phyloP scores from a whole-genome alignment of 2,113 vertebrate species.

The Casuarius casuarius region DNA sequence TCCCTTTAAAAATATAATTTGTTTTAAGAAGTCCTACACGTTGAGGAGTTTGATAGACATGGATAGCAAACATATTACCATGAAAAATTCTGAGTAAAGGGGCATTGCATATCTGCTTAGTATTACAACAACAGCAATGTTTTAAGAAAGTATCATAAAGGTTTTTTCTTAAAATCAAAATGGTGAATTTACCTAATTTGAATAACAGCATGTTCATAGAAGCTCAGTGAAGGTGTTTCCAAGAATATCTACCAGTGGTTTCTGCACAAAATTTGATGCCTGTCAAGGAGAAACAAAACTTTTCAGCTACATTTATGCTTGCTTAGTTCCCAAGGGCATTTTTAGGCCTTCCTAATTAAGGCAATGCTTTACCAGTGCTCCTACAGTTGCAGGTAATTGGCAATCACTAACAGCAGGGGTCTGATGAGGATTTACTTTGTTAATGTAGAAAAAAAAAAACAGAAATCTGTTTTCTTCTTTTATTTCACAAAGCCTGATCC shows the following conservation, averaged over 20 bases:
- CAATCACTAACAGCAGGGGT: slow-evolving; percentile 68
- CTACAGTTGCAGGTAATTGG: slow-evolving; percentile 70
- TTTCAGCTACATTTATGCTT: slow-evolving; percentile 46
- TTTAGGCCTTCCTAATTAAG: slow-evolving; percentile 63
- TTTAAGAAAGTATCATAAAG: neutral
- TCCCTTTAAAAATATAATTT: neutral
- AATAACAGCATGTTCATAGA: neutral
- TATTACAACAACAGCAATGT: neutral
- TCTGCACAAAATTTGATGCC: slow-evolving; percentile 1
- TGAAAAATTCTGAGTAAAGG: neutral
- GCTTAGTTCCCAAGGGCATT: slow-evolving; percentile 48
- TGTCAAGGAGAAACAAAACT: slow-evolving; percentile 13
- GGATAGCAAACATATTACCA: neutral
- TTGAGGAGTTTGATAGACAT: neutral
- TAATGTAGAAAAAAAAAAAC: neutral
- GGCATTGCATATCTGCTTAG: neutral
- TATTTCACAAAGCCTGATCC: slow-evolving; percentile 11
- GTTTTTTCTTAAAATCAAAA: neutral
- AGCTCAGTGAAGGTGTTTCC: neutral
- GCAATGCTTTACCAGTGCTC: slow-evolving; percentile 46
- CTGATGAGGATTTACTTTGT: slow-evolving; percentile 65
- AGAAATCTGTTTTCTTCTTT: neutral
- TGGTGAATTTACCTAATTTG: neutral
- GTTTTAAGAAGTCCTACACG: neutral
- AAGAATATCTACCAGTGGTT: neutral